Evolutionary conservation across 2,797 vertebrate genomes (phyloP), one percentile per base, ranked within the genome.

Genomic region (Scolopax rusticola): DNA sequence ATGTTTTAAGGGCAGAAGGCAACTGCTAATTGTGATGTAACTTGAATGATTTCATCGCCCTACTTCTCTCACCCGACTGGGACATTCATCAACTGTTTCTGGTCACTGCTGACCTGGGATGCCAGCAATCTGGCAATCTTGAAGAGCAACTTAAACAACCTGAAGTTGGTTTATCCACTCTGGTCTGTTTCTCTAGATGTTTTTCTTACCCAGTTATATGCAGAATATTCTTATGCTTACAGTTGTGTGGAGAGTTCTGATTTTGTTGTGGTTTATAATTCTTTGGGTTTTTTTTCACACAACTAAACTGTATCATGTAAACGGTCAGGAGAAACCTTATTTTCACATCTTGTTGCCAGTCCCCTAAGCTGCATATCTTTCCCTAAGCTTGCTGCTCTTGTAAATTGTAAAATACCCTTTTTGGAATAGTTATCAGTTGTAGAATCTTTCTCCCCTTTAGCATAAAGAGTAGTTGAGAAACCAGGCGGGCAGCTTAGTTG

Each of bases 1-100:
- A 20, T 48, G 41, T 80, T 84, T 80, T 87, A 65, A 90, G 94
- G 95, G 95, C 90, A 95, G 67, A 85, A 92, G 91, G 84, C 89
- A 87, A 87, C 69, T 68, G 48, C 82, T 96, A 84, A 93, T 91
- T 91, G 88, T 93, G 91, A 94, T 91, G 94, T 94, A 96, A 97
- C 82, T 92, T 94, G 89, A 96, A 82, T 96, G 92, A 95, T 95
- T 94, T 97, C 92, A 96, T 96, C 11, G 20, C 64, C 45, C 95
- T 67, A 61, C 45, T 90, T 84, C 75, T 89, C 87, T 95, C 64
- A 85, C 84, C 86, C 84, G 8, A 7, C 1, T 91, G 45, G 68
- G 65, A 68, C 69, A 91, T 96, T 71, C 71, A 83, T 97, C 93
- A 96, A 0, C 73, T 95, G 79, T 71, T 96, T 70, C 65, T 89